phyloP scores from a whole-genome alignment of 2,888 invertebrate species.

The Oligia fasciuncula region DNA sequence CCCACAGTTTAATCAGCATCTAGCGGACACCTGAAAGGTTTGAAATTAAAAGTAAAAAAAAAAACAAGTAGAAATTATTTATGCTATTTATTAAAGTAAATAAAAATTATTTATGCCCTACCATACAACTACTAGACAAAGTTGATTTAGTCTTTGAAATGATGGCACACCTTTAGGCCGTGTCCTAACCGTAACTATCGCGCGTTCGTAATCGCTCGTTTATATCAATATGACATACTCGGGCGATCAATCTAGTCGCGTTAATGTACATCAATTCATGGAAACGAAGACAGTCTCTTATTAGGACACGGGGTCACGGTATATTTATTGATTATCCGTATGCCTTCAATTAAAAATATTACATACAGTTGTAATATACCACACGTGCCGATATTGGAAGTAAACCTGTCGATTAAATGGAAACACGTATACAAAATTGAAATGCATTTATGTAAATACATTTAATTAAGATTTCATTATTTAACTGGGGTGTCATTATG shows the following conservation, averaged over 20 bases:
- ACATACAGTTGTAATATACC: constrained; percentile 6
- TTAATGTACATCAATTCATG: background rate
- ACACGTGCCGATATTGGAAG: constrained; percentile 8
- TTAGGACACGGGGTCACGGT: constrained; percentile 7
- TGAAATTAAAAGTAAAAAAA: background rate
- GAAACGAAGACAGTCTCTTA: background rate
- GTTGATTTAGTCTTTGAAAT: constrained; percentile 58
- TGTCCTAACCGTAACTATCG: background rate
- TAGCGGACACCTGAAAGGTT: background rate
- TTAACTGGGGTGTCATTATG: background rate
- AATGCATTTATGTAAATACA: constrained; percentile 11
- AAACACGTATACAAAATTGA: background rate
- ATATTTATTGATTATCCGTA: constrained; percentile 1
- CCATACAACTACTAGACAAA: constrained; percentile 48
- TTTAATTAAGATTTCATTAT: constrained; percentile 1
- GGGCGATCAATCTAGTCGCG: background rate
- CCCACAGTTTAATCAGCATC: background rate
- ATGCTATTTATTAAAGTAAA: background rate
- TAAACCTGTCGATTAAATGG: constrained; percentile 5
- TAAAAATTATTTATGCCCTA: constrained; percentile 47
- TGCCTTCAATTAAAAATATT: constrained; percentile 5
- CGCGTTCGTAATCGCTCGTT: background rate
- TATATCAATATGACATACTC: background rate
- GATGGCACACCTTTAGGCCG: constrained; percentile 59
- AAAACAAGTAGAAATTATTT: background rate